Percentiles rank a stretch among this genome's conserved stretches.
phyloP scores from a whole-genome alignment of 2,888 invertebrate species.

The Sicus ferrugineus region DNA sequence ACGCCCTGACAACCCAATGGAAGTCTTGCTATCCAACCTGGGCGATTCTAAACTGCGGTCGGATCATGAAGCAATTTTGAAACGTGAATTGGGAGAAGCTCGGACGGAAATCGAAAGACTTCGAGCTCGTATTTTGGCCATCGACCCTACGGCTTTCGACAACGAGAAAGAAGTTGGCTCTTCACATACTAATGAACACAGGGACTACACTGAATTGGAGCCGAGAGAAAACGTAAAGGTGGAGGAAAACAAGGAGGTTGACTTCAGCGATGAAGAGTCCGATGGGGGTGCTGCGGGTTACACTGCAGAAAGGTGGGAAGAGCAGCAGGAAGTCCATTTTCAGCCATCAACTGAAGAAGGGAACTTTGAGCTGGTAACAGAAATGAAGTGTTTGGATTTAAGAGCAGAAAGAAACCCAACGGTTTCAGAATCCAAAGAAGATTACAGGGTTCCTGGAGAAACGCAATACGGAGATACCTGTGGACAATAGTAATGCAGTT shows the following conservation, averaged over 20 bases:
- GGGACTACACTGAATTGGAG: neutral
- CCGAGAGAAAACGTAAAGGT: neutral
- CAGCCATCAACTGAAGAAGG: no score
- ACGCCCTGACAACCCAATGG: conserved; percentile 60
- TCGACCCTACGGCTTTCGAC: conserved; percentile 51
- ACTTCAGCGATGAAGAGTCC: no score
- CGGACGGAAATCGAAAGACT: conserved; percentile 54
- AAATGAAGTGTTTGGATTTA: no score
- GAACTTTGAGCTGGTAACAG: no score
- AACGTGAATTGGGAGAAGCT: conserved; percentile 54
- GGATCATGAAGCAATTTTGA: conserved; percentile 55
- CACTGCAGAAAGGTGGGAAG: no score
- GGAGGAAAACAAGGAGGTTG: neutral
- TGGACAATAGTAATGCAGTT: neutral
- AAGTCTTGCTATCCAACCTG: conserved; percentile 57
- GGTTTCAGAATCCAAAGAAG: neutral
- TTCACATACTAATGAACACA: conserved; percentile 1
- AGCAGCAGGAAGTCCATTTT: no score
- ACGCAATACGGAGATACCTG: neutral
- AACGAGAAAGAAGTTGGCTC: conserved; percentile 6
- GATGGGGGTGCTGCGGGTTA: no score
- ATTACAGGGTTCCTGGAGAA: neutral
- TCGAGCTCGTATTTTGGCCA: conserved; percentile 49
- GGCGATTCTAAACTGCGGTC: conserved; percentile 56
- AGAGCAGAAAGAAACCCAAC: no score